These are phyloP conservation scores for Pituophis catenifer DNA, from an alignment of 2,113 vertebrate species.

Conservation along the genomic window DNA sequence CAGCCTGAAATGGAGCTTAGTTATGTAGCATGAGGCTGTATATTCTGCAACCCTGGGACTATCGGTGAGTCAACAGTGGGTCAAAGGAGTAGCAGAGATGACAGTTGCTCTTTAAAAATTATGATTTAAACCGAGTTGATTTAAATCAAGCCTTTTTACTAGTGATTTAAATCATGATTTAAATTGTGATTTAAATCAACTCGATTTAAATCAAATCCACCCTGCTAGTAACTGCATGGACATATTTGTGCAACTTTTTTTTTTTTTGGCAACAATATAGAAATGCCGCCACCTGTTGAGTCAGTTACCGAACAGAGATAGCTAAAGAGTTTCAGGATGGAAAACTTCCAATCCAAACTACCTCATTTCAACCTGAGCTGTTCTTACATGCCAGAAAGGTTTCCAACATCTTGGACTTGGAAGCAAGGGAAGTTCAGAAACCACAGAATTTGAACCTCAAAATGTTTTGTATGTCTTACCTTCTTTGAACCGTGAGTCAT, in stretches of 20 bases:
- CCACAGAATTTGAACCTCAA: not conserved
- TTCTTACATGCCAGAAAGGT: not conserved
- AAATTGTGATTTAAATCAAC: no score
- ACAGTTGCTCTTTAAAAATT: no score
- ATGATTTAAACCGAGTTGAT: no score
- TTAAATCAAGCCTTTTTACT: no score
- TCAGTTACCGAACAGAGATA: not conserved
- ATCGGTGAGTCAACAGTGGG: no score
- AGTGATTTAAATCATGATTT: no score
- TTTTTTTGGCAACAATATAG: not conserved
- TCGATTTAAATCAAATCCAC: no score
- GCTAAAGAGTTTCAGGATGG: not conserved
- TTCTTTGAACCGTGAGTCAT: not conserved
- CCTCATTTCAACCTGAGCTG: not conserved
- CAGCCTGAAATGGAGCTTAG: no score
- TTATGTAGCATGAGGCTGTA: no score
- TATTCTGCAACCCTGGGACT: no score
- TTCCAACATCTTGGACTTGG: not conserved
- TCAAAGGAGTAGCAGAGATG: no score
- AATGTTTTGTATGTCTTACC: not conserved
- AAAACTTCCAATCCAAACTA: not conserved
- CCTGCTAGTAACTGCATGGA: not conserved
- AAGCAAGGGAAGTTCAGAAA: not conserved
- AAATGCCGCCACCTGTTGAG: not conserved
- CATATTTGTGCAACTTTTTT: not conserved